Evolutionary conservation across 2,113 vertebrate species (phyloP).

Genomic region (Lanius collurio): DNA sequence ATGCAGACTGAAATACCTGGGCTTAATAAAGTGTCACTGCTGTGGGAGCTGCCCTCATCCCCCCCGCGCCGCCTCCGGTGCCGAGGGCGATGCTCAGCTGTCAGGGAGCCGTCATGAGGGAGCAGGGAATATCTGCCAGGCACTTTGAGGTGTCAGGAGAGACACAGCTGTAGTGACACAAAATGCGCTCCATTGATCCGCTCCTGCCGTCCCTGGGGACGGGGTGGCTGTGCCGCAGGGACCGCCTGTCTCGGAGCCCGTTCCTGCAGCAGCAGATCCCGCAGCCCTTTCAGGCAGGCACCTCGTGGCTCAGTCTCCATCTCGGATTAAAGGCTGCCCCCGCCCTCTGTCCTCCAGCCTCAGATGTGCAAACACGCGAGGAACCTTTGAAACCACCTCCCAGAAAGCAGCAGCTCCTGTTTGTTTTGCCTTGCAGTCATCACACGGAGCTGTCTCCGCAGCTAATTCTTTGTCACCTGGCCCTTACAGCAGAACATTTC

Average conservation of each 20-base stretch:
- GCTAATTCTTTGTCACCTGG: constrained; percentile 8
- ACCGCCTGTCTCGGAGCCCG: neutral
- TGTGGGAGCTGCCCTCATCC: neutral
- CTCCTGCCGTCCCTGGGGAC: fast-evolving
- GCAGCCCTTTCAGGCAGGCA: neutral
- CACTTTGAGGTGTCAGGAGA: neutral
- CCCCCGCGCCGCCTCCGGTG: neutral
- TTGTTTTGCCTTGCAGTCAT: constrained; percentile 27
- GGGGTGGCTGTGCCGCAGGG: fast-evolving
- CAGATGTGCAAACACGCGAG: neutral
- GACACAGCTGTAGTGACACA: neutral
- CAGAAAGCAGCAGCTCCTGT: neutral
- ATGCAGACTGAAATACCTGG: neutral
- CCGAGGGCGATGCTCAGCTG: neutral
- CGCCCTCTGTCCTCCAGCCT: neutral
- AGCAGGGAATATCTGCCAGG: neutral
- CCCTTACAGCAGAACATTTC: neutral
- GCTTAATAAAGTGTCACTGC: neutral
- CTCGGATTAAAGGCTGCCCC: neutral
- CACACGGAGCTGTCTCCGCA: neutral
- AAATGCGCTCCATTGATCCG: fast-evolving
- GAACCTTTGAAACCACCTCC: neutral
- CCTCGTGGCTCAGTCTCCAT: neutral
- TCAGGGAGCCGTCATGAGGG: neutral
- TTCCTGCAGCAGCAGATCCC: neutral